Conservation (phyloP, 2,797 vertebrate genomes). For the Phaenicophaeus curvirostris region DNA sequence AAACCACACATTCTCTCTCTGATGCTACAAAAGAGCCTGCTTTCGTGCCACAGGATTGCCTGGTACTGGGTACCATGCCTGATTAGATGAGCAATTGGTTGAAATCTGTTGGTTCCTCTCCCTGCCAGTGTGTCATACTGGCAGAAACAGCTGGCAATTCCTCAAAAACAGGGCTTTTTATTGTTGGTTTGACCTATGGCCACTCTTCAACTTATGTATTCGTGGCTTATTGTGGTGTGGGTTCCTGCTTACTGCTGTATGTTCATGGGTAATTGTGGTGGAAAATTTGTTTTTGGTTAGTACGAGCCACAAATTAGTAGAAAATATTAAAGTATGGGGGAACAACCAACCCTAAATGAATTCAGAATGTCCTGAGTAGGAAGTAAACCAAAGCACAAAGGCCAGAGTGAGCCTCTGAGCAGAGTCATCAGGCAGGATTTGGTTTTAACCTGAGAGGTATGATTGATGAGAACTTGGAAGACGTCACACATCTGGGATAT, state of each 20-base stretch:
- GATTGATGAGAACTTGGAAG: background rate
- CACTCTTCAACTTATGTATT: background rate
- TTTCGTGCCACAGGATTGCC: background rate
- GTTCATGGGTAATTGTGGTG: background rate
- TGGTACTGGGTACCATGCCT: background rate
- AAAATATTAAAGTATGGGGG: background rate
- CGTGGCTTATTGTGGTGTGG: rapidly evolving
- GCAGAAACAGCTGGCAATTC: background rate
- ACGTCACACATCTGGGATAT: background rate
- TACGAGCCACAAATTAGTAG: background rate
- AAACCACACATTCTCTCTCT: background rate
- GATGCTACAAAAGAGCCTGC: background rate
- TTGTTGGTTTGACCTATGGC: background rate
- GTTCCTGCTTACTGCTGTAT: background rate
- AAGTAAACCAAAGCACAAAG: background rate
- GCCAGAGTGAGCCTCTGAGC: background rate
- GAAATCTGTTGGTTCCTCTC: background rate
- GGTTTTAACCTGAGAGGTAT: background rate
- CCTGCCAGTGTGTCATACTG: background rate
- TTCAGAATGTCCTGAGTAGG: background rate
- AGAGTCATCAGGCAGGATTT: background rate
- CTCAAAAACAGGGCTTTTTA: background rate
- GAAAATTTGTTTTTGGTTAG: background rate
- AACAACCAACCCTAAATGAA: background rate
- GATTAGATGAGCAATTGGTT: background rate